Evolutionary conservation across 2,888 invertebrate species (phyloP).

Genomic region (Tenodera sinensis): DNA sequence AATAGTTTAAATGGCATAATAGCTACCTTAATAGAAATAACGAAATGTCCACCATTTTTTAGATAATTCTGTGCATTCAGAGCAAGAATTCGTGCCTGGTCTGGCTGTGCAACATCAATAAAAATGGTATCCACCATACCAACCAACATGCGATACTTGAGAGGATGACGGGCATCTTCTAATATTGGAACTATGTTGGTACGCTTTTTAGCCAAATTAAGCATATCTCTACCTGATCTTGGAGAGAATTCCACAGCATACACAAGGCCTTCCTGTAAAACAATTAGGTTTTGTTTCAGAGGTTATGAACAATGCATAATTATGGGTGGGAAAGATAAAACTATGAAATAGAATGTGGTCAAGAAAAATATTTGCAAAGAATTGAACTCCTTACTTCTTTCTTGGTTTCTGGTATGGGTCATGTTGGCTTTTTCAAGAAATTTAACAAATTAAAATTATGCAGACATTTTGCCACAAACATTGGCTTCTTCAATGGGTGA

Average conservation of each 20-base stretch:
- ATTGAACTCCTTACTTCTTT: too few species aligned
- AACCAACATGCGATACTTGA: constrained; percentile 98
- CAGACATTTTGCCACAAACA: too few species aligned
- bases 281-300: too few species aligned
- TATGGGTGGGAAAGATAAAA: too few species aligned
- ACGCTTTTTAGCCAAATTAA: constrained; percentile 97
- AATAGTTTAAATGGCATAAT: too few species aligned
- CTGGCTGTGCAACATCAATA: constrained; percentile 98
- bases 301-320: too few species aligned
- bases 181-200: constrained; percentile 99
- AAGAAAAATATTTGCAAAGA: too few species aligned
- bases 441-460: too few species aligned
- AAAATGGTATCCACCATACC: constrained; percentile 99
- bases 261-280: constrained; percentile 82
- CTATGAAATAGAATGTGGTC: too few species aligned
- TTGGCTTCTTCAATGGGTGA: too few species aligned
- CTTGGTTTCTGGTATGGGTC: too few species aligned
- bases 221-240: constrained; percentile 91
- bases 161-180: constrained; percentile 98
- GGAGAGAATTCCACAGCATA: constrained; percentile 99
- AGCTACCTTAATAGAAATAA: constrained; percentile 93
- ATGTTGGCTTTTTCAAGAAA: too few species aligned
- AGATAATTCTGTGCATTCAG: constrained; percentile 95
- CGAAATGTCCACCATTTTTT: constrained; percentile 96
- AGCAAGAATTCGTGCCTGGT: constrained; percentile 97